Conservation (phyloP, 2,113 vertebrate species). For the Paralichthys olivaceus region DNA sequence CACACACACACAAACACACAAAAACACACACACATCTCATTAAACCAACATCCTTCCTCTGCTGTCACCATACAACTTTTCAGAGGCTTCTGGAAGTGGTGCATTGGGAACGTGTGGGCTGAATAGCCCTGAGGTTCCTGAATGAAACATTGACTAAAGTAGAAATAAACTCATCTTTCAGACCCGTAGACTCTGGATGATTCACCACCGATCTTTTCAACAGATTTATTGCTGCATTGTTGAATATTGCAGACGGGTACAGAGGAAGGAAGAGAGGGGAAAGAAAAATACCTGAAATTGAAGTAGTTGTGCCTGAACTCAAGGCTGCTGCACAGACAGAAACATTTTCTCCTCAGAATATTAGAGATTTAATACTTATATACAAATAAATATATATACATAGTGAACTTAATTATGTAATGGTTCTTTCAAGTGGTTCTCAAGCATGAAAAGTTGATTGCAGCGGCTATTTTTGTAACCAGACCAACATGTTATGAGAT, state of each 20-base stretch:
- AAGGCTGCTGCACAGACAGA: constrained; percentile 8
- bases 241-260: neutral
- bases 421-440: too few relatives aligned
- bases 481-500: too few relatives aligned
- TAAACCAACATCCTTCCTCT: constrained; percentile 8
- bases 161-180: constrained; percentile 20
- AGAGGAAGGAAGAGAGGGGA: neutral
- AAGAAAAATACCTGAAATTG: neutral
- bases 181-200: neutral
- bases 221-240: constrained; percentile 27
- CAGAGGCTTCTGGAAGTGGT: neutral
- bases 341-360: neutral
- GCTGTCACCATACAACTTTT: neutral
- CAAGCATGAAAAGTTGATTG: too few relatives aligned
- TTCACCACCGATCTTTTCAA: neutral
- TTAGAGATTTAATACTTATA: too few relatives aligned
- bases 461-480: too few relatives aligned
- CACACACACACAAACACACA: constrained; percentile 34
- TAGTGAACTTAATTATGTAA: too few relatives aligned
- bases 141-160: constrained; percentile 11
- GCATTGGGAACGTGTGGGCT: neutral
- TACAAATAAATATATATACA: too few relatives aligned
- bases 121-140: neutral
- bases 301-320: neutral
- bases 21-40: constrained; percentile 51